Evolutionary conservation across 2,888 invertebrate species (phyloP).

Genomic region (Pristionchus arcanus): DNA sequence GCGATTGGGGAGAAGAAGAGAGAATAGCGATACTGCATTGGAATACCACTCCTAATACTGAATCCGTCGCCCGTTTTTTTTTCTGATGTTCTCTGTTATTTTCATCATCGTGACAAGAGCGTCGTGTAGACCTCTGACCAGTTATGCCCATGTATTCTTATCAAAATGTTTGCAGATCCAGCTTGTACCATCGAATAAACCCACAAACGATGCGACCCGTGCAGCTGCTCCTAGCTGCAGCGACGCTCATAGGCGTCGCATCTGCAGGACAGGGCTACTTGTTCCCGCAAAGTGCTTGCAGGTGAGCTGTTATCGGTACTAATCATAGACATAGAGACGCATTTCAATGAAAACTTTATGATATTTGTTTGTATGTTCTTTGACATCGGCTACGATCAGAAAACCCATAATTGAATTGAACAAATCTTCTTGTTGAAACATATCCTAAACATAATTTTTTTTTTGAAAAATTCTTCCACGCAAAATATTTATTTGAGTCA

Average conservation of each 20-base stretch:
- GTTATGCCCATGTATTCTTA: no score
- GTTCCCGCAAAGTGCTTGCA: conserved; percentile 49
- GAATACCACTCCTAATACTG: background rate
- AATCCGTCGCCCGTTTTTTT: no score
- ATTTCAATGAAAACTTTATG: no score
- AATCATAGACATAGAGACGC: background rate
- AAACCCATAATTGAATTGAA: no score
- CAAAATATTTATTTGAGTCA: no score
- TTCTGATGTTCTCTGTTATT: no score
- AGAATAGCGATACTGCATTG: conserved; percentile 31
- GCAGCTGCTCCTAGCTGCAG: conserved; percentile 7
- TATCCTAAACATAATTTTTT: background rate
- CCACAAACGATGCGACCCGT: conserved; percentile 5
- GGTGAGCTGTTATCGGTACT: background rate
- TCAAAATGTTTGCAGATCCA: background rate
- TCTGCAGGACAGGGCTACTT: conserved; percentile 20
- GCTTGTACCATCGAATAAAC: background rate
- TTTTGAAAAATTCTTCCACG: background rate
- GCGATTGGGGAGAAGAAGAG: background rate
- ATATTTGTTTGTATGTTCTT: no score
- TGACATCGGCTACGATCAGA: no score
- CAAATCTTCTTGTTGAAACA: background rate
- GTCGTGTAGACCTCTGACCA: no score
- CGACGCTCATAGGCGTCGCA: conserved; percentile 37
- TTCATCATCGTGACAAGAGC: no score